Evolutionary conservation across 2,113 vertebrate species (phyloP), one percentile per base, ranked within the genome.

Genomic region (Coptodon bakossiorum): DNA sequence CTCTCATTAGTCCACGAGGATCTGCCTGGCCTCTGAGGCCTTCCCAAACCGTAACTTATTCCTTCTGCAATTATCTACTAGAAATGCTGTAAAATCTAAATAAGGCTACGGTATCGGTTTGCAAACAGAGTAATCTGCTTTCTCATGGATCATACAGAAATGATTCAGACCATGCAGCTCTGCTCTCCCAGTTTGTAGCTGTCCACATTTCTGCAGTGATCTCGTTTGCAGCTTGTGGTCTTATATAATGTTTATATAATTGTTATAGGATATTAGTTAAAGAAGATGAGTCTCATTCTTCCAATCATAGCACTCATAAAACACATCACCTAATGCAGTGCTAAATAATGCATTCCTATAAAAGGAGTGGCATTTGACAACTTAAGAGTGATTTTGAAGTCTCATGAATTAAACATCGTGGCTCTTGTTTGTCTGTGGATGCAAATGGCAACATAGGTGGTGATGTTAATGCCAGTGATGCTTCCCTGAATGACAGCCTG

Each of bases 91-190:
- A 16, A 73, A 73, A 1, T 73, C 13, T 27, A 17, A 73, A 27
- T 45, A 9, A 45, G 38, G 1, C 9, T 2, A 0, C 0, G 1
- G 8, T 73, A 24, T 16, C 22, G 0, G 66, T 38, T 73, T 27
- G 22, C 13, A 9, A 17, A 16, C n/a, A 50, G 68, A 45, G 22
- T 0, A 17, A 0, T 36, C 9, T 36, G 59, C 68, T 17, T 5
- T 73, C 3, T 11, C 40, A 7, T 48, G 9, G 4, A 29, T 48
- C 9, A 0, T 2, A 2, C 68, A 76, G 71, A 76, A 76, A 5
- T 12, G 9, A 31, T 48, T 66, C 14, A 0, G 17, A 66, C 9
- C 59, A 17, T 45, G 68, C 40, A 73, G 68, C 8, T 10, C 38
- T 71, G n/a, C 36, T 57, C 56, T 59, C 57, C 14, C 7, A 31